phyloP scores from a whole-genome alignment of 2,888 invertebrate species.

The Drosophila infuscata region DNA sequence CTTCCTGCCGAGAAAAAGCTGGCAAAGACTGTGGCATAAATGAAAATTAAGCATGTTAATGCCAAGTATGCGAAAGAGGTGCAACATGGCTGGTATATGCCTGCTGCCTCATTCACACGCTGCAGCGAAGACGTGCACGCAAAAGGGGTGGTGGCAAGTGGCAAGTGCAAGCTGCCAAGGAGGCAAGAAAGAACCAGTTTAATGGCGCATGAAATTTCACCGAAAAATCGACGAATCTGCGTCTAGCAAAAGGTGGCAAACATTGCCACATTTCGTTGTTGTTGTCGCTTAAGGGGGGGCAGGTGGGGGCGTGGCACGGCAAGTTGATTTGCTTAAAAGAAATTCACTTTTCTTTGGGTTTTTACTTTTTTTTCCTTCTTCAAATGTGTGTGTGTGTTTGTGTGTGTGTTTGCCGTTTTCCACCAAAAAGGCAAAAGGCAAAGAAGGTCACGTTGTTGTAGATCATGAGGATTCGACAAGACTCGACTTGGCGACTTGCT shows the following conservation, averaged over 20 bases:
- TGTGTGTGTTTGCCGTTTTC: conserved; percentile 9
- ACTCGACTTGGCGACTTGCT: conserved; percentile 26
- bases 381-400: conserved; percentile 18
- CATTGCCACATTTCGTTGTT: conserved; percentile 32
- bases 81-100: neutral
- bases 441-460: conserved; percentile 76
- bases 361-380: conserved; percentile 35
- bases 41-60: conserved; percentile 76
- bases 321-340: conserved; percentile 81
- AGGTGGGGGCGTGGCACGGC: conserved; percentile 50
- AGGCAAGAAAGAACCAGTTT: conserved; percentile 76
- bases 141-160: neutral
- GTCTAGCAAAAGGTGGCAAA: conserved; percentile 62
- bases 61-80: conserved; percentile 35
- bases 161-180: neutral
- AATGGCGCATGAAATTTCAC: conserved; percentile 81
- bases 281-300: neutral
- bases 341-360: conserved; percentile 81
- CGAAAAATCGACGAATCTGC: conserved; percentile 75
- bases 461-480: conserved; percentile 80
- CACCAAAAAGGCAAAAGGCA: conserved; percentile 56
- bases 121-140: conserved; percentile 19
- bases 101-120: conserved; percentile 66
- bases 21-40: conserved; percentile 55
- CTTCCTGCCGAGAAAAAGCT: conserved; percentile 69